These are phyloP conservation scores for Myotis vivesi DNA, from an alignment of 2,797 vertebrate species.

Conservation along the genomic window DNA sequence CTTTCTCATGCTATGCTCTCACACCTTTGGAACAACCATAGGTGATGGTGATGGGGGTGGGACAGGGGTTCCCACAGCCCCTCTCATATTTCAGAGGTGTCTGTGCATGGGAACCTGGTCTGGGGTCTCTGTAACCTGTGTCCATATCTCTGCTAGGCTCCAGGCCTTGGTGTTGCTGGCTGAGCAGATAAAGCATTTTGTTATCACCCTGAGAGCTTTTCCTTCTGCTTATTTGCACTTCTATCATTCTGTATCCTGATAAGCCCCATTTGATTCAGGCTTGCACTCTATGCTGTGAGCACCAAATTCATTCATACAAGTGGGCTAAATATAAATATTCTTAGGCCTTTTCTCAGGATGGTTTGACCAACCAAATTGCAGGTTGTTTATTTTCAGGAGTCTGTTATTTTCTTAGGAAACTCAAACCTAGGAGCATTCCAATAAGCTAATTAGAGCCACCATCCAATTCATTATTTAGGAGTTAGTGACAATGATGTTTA, in stretches of 20 bases:
- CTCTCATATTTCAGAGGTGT: background rate
- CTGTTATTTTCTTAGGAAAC: background rate
- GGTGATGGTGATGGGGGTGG: background rate
- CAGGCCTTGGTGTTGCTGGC: background rate
- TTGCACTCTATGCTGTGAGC: background rate
- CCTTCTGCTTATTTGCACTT: conserved; percentile 27
- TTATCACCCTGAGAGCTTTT: background rate
- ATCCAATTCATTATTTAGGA: background rate
- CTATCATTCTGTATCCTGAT: background rate
- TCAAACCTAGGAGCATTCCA: background rate
- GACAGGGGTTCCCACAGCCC: background rate
- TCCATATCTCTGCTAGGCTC: background rate
- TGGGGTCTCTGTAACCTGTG: background rate
- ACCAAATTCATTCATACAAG: background rate
- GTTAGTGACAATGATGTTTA: background rate
- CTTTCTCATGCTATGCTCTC: background rate
- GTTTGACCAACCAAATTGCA: background rate
- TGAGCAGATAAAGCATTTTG: background rate
- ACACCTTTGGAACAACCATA: background rate
- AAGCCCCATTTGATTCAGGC: background rate
- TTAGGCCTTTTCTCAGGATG: background rate
- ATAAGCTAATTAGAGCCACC: background rate
- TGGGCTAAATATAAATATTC: background rate
- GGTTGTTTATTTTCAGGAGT: background rate
- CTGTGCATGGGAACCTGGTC: background rate